Evolutionary conservation across 2,113 vertebrate genomes (phyloP).

Genomic region (Gadus macrocephalus): DNA sequence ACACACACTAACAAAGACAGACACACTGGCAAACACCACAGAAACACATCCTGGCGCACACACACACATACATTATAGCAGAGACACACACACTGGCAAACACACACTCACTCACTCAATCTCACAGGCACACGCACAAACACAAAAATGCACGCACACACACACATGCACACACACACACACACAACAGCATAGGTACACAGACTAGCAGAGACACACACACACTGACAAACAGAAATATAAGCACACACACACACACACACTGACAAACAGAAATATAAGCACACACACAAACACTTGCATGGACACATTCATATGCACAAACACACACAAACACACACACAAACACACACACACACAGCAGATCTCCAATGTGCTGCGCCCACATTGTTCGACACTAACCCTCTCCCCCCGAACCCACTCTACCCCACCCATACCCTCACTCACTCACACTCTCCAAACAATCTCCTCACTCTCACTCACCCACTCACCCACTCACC

Average conservation of each 20-base stretch:
- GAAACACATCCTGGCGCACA: conserved; percentile 1
- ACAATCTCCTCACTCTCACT: conserved; percentile 18
- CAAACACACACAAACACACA: conserved; percentile 27
- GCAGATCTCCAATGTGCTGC: conserved; percentile 39
- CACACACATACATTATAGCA: neutral
- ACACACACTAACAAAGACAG: conserved; percentile 35
- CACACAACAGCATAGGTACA: neutral
- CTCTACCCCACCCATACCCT: conserved; percentile 31
- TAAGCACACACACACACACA: conserved; percentile 13
- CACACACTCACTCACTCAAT: conserved; percentile 45
- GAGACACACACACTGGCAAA: conserved; percentile 25
- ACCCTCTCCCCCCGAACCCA: conserved; percentile 39
- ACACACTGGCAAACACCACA: conserved; percentile 45
- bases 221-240: conserved; percentile 32
- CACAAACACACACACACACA: conserved; percentile 34
- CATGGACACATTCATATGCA: neutral
- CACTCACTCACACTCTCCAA: conserved; percentile 57
- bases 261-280: conserved; percentile 32
- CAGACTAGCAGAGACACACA: conserved; percentile 3
- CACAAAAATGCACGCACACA: neutral
- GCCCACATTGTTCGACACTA: conserved; percentile 68
- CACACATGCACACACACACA: conserved; percentile 45
- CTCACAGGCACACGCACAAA: conserved; percentile 17
- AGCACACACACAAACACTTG: neutral
- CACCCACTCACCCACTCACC: conserved; percentile 8